Conservation (phyloP, 2,113 vertebrate genomes). For the Leptosomus discolor region DNA sequence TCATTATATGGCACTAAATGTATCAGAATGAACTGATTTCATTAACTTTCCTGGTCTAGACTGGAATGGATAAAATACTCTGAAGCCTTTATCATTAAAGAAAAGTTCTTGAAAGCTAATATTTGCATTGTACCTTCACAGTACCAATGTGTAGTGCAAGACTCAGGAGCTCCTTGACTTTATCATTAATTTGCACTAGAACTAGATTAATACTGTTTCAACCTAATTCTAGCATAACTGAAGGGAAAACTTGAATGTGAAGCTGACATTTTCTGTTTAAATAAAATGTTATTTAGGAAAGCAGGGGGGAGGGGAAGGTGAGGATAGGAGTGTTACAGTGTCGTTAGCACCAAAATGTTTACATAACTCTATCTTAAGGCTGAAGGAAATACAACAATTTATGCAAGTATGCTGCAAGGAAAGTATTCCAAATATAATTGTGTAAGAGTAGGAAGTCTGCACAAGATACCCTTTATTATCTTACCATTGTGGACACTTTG, state of each 20-base stretch:
- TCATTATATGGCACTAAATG: constrained; percentile 2
- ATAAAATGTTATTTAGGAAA: background rate
- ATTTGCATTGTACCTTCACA: background rate
- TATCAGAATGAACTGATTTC: background rate
- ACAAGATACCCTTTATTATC: background rate
- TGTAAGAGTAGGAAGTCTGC: background rate
- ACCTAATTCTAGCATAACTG: background rate
- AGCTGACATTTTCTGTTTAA: background rate
- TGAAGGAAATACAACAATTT: background rate
- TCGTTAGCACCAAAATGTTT: background rate
- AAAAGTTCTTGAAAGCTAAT: background rate
- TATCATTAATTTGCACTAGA: background rate
- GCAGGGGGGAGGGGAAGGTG: fast-evolving
- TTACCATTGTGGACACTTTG: background rate
- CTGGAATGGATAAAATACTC: background rate
- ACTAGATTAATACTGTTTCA: background rate
- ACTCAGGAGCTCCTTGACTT: background rate
- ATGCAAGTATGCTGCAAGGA: background rate
- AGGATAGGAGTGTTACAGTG: fast-evolving
- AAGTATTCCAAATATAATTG: background rate
- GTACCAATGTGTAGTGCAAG: background rate
- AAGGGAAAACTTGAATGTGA: background rate
- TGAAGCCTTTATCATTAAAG: background rate
- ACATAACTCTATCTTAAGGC: background rate
- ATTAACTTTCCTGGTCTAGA: constrained; percentile 4